Evolutionary conservation across 2,888 invertebrate species (phyloP), one percentile per base, ranked within the genome.

Genomic region (Conomelus anceps): DNA sequence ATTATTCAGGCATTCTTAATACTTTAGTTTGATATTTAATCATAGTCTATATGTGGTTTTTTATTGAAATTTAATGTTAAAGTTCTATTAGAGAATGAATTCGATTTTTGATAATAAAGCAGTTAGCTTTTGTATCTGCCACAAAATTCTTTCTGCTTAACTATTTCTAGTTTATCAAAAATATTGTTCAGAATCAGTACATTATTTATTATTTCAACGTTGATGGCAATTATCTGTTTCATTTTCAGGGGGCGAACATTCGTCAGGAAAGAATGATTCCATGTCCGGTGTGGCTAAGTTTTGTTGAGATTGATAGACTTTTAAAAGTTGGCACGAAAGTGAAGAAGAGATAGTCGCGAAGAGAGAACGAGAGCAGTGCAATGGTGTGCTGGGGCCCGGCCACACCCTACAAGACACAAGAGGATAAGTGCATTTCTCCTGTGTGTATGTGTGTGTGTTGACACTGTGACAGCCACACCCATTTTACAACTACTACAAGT

Each of bases 241-340:
- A 91, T 92, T 95, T 95, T 11, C 95, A 97, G 97, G 93, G 97
- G 97, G 93, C 96, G 96, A 95, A 97, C 97, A 93, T 98, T 98
- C 93, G 95, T 97, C 93, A 96, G 97, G 94, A 96, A 96, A 94
- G 97, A 97, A 95, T 97, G 91, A 91, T 91, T 90, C 85, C 88
- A 26, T 34, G 89, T 89, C 85, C 63, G 87, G 26, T 86, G 90
- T 89, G 88, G 89, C 29, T 63, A 63, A 63, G n/a, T 63, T 63
- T n/a, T 63, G 63, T 63, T 63, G 63, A 63, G 63, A 63, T 63
- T 63, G 63, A 63, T 63, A 63, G 63, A 63, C 63, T 63, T 63
- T 63, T 63, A n/a, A 63, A 63, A 63, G 63, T 63, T 63, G 63
- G 63, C 63, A 63, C 63, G 63, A 63, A 63, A 63, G 63, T 63